phyloP scores from a whole-genome alignment of 2,797 vertebrate species.

The Protosalanx chinensis region DNA sequence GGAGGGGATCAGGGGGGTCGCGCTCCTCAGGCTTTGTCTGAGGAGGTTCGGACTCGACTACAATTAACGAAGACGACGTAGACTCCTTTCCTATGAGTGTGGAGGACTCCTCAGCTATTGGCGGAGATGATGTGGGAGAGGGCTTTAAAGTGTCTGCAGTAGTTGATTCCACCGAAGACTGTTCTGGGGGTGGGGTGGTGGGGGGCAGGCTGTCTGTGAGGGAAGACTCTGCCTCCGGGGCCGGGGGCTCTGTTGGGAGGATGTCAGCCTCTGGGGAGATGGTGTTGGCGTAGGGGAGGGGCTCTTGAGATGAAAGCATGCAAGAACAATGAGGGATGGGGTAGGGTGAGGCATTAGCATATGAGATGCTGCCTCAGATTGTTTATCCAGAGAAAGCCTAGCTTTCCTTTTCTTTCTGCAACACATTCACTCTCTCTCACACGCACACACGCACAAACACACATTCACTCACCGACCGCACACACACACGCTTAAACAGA shows the following conservation, averaged over 20 bases:
- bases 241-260: slow-evolving; percentile 12
- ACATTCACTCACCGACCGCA: slow-evolving; percentile 20
- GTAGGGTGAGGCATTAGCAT: slow-evolving; percentile 62
- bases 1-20: too few species aligned
- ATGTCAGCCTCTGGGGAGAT: background rate
- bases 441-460: slow-evolving; percentile 16
- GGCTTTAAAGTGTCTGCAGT: slow-evolving; percentile 46
- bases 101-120: slow-evolving; percentile 24
- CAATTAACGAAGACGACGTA: background rate
- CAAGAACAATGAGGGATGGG: slow-evolving; percentile 58
- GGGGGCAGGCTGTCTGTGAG: slow-evolving; percentile 36
- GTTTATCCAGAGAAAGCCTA: slow-evolving; percentile 63
- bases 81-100: slow-evolving; percentile 35
- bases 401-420: slow-evolving; percentile 33
- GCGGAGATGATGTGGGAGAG: slow-evolving; percentile 32
- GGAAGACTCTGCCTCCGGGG: slow-evolving; percentile 7
- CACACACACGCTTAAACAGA: background rate
- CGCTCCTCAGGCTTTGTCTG: background rate
- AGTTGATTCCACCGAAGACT: slow-evolving; percentile 45
- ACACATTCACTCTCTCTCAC: background rate
- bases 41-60: background rate
- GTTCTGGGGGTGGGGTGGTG: slow-evolving; percentile 13
- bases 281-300: background rate
- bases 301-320: slow-evolving; percentile 13
- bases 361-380: slow-evolving; percentile 74